A percentile compares a stretch with the other conserved stretches of the same genome.
Conservation (phyloP, 1,140 invertebrate genomes). For the Neodiprion pinetum region DNA sequence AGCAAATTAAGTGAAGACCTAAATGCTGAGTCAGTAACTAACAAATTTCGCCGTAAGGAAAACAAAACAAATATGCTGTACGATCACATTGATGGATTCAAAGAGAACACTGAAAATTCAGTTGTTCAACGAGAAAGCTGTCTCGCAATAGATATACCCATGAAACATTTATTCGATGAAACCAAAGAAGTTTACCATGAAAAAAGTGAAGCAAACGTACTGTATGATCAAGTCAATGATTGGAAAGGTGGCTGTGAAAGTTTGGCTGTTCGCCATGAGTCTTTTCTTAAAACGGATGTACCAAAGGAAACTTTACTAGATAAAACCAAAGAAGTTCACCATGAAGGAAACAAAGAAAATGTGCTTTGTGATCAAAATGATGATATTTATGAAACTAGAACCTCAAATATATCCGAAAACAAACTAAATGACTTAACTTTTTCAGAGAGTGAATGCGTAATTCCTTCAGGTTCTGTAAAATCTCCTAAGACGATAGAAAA, state of each 20-base stretch:
- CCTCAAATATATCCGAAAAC: background rate
- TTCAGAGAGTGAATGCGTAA: background rate
- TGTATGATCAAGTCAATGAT: background rate
- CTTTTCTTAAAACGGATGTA: no score
- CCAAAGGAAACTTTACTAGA: background rate
- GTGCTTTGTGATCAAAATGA: background rate
- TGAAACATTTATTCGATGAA: background rate
- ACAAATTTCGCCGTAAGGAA: no score
- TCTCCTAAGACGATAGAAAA: background rate
- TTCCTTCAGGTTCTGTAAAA: background rate
- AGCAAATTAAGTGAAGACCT: background rate
- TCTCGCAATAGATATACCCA: background rate
- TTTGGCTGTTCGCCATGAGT: no score
- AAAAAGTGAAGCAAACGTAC: background rate
- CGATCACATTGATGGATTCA: no score
- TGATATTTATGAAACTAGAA: background rate
- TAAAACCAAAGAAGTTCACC: background rate
- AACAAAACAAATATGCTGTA: no score
- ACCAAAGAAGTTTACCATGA: background rate
- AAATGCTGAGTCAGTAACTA: no score
- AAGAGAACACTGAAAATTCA: no score
- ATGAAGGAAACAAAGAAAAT: background rate
- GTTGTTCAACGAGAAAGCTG: no score
- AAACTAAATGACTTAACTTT: background rate
- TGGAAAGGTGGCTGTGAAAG: no score